A percentile compares a stretch with the other conserved stretches of the same genome.
Conservation (phyloP, 2,797 vertebrate genomes). For the Pseudochaenichthys georgianus region DNA sequence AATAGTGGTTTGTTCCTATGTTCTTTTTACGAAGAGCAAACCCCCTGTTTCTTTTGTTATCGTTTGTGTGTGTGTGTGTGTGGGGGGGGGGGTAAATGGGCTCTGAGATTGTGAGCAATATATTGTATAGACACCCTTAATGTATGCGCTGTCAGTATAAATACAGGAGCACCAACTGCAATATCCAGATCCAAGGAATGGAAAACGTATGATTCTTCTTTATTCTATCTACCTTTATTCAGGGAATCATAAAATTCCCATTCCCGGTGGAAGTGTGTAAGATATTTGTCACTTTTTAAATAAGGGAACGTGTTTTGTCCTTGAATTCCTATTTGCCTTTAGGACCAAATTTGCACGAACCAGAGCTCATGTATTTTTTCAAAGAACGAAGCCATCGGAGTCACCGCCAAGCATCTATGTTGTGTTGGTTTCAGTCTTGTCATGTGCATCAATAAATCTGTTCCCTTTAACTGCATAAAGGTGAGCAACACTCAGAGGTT, state of each 20-base stretch:
- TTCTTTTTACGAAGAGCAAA: slow-evolving; percentile 49
- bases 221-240: slow-evolving; percentile 39
- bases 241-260: slow-evolving; percentile 56
- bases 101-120: slow-evolving; percentile 78
- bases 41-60: slow-evolving; percentile 60
- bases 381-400: slow-evolving; percentile 74
- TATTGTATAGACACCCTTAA: slow-evolving; percentile 60
- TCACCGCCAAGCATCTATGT: slow-evolving; percentile 70
- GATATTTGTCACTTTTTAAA: slow-evolving; percentile 45
- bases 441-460: slow-evolving; percentile 29
- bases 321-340: slow-evolving; percentile 61
- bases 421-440: slow-evolving; percentile 49
- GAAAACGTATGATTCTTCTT: slow-evolving; percentile 36
- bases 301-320: slow-evolving; percentile 43
- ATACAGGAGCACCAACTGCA: slow-evolving; percentile 65
- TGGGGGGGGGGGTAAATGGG: slow-evolving; percentile 43
- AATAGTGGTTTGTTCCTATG: slow-evolving; percentile 70
- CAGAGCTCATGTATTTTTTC: slow-evolving; percentile 40
- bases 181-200: slow-evolving; percentile 62
- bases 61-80: slow-evolving; percentile 39
- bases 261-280: slow-evolving; percentile 45
- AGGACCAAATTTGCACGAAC: slow-evolving; percentile 71
- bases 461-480: slow-evolving; percentile 36
- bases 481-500: slow-evolving; percentile 38
- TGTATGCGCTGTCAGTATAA: slow-evolving; percentile 59